A percentile compares a stretch with the other conserved stretches of the same genome.
Conservation (phyloP, 2,888 invertebrate genomes). For the Hydrotaea cyrtoneurina region DNA sequence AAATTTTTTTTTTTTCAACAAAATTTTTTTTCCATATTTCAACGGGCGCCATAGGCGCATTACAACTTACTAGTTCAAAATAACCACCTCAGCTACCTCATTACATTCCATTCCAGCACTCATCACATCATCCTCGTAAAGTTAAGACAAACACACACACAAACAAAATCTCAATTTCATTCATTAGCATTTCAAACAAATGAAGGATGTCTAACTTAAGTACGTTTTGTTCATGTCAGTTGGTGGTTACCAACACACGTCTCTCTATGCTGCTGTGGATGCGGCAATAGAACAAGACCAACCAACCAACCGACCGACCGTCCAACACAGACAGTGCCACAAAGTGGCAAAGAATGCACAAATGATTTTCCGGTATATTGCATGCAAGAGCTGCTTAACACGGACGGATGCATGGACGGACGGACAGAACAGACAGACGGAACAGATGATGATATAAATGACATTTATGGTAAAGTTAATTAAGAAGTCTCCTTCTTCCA, state of each 20-base stretch:
- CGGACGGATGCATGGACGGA: neutral
- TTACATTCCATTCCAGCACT: too few relatives aligned
- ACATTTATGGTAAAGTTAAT: constrained; percentile 64
- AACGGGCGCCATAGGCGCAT: too few relatives aligned
- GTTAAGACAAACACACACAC: neutral
- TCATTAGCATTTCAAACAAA: constrained; percentile 52
- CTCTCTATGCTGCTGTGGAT: neutral
- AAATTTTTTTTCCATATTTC: too few relatives aligned
- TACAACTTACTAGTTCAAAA: too few relatives aligned
- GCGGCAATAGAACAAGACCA: neutral
- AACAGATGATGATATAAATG: constrained; percentile 51
- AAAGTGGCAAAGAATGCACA: constrained; percentile 25
- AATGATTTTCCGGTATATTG: constrained; percentile 58
- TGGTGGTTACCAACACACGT: neutral
- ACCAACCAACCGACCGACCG: neutral
- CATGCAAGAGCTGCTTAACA: constrained; percentile 38
- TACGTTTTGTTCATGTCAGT: constrained; percentile 18
- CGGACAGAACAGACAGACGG: neutral
- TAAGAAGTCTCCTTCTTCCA: constrained; percentile 46
- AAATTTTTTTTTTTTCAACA: too few relatives aligned
- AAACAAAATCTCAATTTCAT: constrained; percentile 24
- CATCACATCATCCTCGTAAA: neutral
- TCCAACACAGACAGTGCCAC: neutral
- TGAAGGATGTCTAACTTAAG: constrained; percentile 41
- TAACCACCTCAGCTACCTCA: too few relatives aligned